Conservation (phyloP, 2,113 vertebrate species). For the Pelvicachromis taeniatus region DNA sequence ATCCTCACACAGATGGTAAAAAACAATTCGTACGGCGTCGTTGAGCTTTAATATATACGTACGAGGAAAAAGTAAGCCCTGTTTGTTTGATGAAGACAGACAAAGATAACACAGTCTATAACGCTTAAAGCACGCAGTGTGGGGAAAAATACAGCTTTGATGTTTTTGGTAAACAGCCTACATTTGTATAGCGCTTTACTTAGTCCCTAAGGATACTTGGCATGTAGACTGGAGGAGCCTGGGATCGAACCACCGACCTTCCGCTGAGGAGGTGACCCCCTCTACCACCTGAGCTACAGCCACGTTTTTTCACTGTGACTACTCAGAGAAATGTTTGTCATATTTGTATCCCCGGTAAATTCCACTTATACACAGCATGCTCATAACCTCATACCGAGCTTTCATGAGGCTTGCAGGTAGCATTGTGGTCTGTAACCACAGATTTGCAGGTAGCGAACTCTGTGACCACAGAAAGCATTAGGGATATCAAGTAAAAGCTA, state of each 20-base stretch:
- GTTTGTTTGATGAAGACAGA: neutral
- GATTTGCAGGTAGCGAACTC: neutral
- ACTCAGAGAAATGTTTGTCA: neutral
- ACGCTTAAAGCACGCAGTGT: neutral
- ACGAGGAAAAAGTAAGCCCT: neutral
- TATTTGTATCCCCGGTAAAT: neutral
- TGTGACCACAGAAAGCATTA: neutral
- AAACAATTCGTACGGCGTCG: neutral
- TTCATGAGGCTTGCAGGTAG: neutral
- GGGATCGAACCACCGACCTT: too few species aligned
- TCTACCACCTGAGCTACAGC: too few species aligned
- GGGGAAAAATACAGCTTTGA: neutral
- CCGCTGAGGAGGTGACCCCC: too few species aligned
- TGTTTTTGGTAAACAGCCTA: too few species aligned
- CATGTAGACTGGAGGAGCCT: too few species aligned
- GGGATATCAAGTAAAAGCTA: neutral
- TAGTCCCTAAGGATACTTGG: too few species aligned
- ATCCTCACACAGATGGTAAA: neutral
- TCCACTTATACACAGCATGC: neutral
- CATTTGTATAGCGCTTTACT: too few species aligned
- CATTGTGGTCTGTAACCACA: neutral
- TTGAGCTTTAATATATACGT: neutral
- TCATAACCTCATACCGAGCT: neutral
- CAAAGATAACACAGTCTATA: neutral
- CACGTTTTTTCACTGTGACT: neutral